Evolutionary conservation across 2,888 invertebrate genomes (phyloP), one percentile per base, ranked within the genome.

Genomic region (Electrophaes corylata): DNA sequence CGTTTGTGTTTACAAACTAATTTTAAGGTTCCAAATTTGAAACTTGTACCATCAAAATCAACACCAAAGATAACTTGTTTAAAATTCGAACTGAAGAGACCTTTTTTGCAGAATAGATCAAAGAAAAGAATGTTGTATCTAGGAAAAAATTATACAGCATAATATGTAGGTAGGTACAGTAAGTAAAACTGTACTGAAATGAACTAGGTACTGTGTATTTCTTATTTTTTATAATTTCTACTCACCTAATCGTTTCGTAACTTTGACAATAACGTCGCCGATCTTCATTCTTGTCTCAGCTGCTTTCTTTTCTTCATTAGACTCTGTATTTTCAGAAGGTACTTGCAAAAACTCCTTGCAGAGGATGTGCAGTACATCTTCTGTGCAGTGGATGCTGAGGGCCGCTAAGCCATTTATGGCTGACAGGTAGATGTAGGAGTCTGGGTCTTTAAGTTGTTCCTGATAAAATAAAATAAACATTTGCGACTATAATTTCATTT

Each of bases 391-490:
- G 29, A 93, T 90, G 10, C 95, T 94, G 64, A 97, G 84, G 1
- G 94, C 91, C 6, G 95, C 94, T 45, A 97, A 82, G 1, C 96
- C 96, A 75, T 95, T 95, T 14, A 97, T 94, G 1, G 97, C 95
- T 57, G 94, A 92, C 61, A 98, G 83, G 79, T 97, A 98, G 56
- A 98, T 92, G 77, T 96, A 98, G 0, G 97, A 95, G 77, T 98
- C 98, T 10, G 94, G 86, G 70, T 97, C 93, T 75, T 94, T 94
- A 0, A 98, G 79, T 84, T 95, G 95, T 82, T 96, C 94, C 94
- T 95, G 69, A 12, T 35, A 12, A 29, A 29, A 44, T 12, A 35
- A 11, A 14, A n/a, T 14, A 14, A 35, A 35, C 6, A 29, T 8
- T 10, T 29, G 26, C 26, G n/a, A 26, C 4, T 26, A n/a, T n/a